Base-by-base conservation (phyloP, 2,113 vertebrate species). In the Lutjanus erythropterus region DNA sequence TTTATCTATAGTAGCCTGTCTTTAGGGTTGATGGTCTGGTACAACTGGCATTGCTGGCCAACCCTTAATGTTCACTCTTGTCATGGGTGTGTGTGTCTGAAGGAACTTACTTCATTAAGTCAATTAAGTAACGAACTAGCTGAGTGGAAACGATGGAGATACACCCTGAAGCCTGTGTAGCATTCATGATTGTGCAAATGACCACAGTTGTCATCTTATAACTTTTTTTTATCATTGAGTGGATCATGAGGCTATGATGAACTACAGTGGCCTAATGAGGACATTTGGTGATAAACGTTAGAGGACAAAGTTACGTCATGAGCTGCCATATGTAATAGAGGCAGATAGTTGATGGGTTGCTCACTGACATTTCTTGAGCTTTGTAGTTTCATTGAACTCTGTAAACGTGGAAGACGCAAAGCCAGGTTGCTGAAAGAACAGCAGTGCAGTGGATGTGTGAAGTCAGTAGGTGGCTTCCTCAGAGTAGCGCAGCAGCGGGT, bases 91-190 rank as follows among this genome's bases (percentile, higher is more conserved):
- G 74, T 60, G 62, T 78, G 72, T 83, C 47, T 14, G 52, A 65
- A 27, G 53, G 58, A 83, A 23, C 41, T 18, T 70, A 64, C 76
- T 76, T 90, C 77, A 90, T 90, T 90, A 92, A 91, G 69, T 86
- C 69, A 87, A 92, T 93, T 90, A 89, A 53, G 55, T 80, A 65
- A 90, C 67, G 71, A 92, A 81, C 33, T 42, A 67, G 60, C 70
- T 76, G 73, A 81, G 80, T 79, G 37, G 78, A 78, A 83, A 49
- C 47, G 52, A 75, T 59, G 74, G 67, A 62, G 78, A 44, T 49
- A n/a, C 68, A 44, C 81, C 83, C 81, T 68, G 71, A 58, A 78
- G 85, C 78, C 72, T 64, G 23, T 59, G 55, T 23, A 62, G 52
- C 39, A 53, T 52, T 64, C 41, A 55, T 14, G 60, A 61, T 33